These are phyloP conservation scores for Aethes cnicana DNA, from an alignment of 2,888 invertebrate species.

Conservation along the genomic window DNA sequence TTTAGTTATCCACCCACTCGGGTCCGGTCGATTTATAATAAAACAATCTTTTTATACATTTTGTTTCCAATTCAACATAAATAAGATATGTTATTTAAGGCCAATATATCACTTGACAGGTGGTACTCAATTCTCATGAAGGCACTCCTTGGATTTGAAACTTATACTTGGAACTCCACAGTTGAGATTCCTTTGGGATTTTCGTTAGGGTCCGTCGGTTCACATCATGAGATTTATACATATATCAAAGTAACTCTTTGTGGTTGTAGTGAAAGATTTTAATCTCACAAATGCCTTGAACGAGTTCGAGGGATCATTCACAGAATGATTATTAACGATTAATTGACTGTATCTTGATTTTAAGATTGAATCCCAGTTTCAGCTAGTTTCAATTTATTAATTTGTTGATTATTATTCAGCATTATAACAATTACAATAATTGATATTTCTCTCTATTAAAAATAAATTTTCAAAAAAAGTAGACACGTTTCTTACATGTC, in stretches of 20 bases:
- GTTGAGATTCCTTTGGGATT: constrained; percentile 42
- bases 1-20: constrained; percentile 78
- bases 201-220: constrained; percentile 41
- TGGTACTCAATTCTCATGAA: constrained; percentile 64
- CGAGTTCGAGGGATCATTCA: constrained; percentile 52
- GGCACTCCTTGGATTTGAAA: constrained; percentile 45
- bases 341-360: constrained; percentile 48
- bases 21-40: constrained; percentile 70
- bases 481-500: too few species aligned
- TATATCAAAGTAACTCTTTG: constrained; percentile 78
- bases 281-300: constrained; percentile 56
- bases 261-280: constrained; percentile 79
- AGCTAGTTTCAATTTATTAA: too few species aligned
- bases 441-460: too few species aligned
- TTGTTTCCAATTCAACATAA: constrained; percentile 82
- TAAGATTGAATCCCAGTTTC: constrained; percentile 43
- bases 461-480: too few species aligned
- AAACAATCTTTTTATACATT: constrained; percentile 78
- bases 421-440: too few species aligned
- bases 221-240: constrained; percentile 77
- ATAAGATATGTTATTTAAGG: constrained; percentile 83
- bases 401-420: too few species aligned
- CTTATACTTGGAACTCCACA: constrained; percentile 41
- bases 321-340: constrained; percentile 59
- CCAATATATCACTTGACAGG: constrained; percentile 82